These are phyloP conservation scores for Tachycineta bicolor DNA, from an alignment of 2,113 vertebrate genomes.

Conservation along the genomic window DNA sequence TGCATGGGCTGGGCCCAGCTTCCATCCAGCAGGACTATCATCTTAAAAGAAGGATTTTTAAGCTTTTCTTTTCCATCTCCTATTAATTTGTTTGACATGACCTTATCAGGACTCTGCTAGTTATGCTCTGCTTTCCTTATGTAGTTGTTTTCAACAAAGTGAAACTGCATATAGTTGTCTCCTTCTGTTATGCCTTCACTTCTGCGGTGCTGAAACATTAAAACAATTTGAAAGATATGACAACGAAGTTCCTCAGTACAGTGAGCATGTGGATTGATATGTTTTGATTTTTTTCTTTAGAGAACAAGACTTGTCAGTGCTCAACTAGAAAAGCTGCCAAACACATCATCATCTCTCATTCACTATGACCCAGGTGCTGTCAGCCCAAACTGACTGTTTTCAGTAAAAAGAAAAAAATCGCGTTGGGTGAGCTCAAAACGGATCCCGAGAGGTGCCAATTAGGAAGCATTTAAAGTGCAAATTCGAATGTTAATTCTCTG, in stretches of 20 bases:
- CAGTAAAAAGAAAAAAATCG: constrained; percentile 48
- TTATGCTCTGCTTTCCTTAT: constrained; percentile 32
- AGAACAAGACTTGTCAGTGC: constrained; percentile 68
- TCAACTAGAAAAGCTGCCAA: constrained; percentile 59
- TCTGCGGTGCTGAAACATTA: constrained; percentile 39
- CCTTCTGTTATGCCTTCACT: constrained; percentile 50
- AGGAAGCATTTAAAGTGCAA: constrained; percentile 41
- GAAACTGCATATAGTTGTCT: constrained; percentile 66
- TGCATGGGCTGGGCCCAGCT: constrained; percentile 8
- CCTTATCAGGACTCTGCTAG: constrained; percentile 59
- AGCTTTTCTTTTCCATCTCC: not conserved
- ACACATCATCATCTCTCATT: constrained; percentile 58
- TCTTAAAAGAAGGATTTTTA: not conserved
- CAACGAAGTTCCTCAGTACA: constrained; percentile 60
- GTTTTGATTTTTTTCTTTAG: constrained; percentile 65
- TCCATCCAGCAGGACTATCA: constrained; percentile 24
- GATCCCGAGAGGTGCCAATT: constrained; percentile 45
- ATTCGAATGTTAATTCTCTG: constrained; percentile 54
- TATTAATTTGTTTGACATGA: constrained; percentile 50
- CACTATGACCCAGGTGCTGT: constrained; percentile 63
- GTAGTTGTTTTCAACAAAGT: constrained; percentile 53
- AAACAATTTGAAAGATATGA: constrained; percentile 64
- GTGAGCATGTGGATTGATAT: constrained; percentile 63
- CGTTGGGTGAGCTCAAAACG: constrained; percentile 5
- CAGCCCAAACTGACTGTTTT: constrained; percentile 58